Base-by-base conservation (phyloP, 1,140 invertebrate genomes). In the Augochlora pura region DNA sequence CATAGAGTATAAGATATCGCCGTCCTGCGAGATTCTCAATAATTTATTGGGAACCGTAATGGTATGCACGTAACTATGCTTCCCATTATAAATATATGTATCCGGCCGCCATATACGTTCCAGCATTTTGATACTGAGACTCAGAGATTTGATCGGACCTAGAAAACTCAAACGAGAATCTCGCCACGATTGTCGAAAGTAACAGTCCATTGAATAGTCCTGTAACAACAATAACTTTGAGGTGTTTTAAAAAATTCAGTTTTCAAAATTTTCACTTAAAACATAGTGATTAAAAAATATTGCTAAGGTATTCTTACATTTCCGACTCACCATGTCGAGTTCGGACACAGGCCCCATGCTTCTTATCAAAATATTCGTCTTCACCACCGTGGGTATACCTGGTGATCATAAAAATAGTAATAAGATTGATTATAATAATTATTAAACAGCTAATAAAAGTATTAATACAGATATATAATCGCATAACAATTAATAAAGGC, bases 141-240 rank as follows among this genome's bases (percentile, higher is more conserved):
- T 97, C 38, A 98, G 91, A 21, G 96, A 97, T 85, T 96, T 96
- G 86, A 96, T 97, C 23, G 96, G 96, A 7, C 96, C 96, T 65
- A 95, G 92, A 88, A 98, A 98, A 71, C 96, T 97, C 0, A 98
- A 93, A 2, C 97, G 94, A 38, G 95, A 94, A 90, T 98, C 97
- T 14, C 96, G 94, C 97, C 97, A 97, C 83, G 96, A 97, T 91
- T 98, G 97, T 12, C 98, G 95, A 90, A 99, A 99, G 90, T 99
- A 99, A 91, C 98, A 98, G 88, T 99, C 98, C 97, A 99, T 98
- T 6, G 98, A 98, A 89, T 99, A 99, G 90, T 98, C 97, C 97
- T 98, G 84, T n/a, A 75, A 82, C 57, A 68, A 60, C 6, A 23
- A 68, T 27, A 39, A 62, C 68, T 9, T 23, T 65, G 10, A 65